A percentile compares a stretch with the other conserved stretches of the same genome.
Conservation (phyloP, 2,797 vertebrate genomes). For the Bryconaethiops microstoma region DNA sequence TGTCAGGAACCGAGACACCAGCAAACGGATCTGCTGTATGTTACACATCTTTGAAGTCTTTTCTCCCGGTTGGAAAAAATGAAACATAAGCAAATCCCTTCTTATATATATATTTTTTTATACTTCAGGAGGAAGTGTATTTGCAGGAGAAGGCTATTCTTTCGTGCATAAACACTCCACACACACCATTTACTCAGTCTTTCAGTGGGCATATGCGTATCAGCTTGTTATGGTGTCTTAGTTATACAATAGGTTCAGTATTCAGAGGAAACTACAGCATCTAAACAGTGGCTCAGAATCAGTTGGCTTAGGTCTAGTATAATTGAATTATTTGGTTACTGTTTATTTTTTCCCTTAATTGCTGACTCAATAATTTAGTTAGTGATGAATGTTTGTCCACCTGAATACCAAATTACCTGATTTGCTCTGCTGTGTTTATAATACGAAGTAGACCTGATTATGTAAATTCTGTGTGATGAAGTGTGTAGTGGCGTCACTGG, state of each 20-base stretch:
- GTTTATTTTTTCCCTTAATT: not conserved
- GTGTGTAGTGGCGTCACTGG: not conserved
- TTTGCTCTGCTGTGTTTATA: not conserved
- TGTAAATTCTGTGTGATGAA: not conserved
- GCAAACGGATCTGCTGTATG: slow-evolving; percentile 59
- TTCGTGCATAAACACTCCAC: not conserved
- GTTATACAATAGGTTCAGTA: not conserved
- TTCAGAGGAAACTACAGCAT: not conserved
- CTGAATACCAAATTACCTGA: not conserved
- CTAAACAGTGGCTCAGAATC: not conserved
- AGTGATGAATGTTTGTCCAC: not conserved
- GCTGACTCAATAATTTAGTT: not conserved
- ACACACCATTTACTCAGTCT: too few species aligned
- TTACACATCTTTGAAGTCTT: slow-evolving; percentile 62
- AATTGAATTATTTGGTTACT: slow-evolving; percentile 3
- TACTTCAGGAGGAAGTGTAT: not conserved
- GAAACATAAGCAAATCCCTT: slow-evolving; percentile 1
- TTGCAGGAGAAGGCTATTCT: too few species aligned
- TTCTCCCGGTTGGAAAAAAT: slow-evolving; percentile 42
- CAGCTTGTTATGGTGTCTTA: not conserved
- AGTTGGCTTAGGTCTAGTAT: not conserved
- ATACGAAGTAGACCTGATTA: not conserved
- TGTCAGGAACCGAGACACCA: slow-evolving; percentile 68
- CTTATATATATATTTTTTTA: not conserved
- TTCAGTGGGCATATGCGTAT: not conserved